Evolutionary conservation across 35 echinoderm and acorn worm species (phyloP).

Genomic region (Ophioderma brevispina): DNA sequence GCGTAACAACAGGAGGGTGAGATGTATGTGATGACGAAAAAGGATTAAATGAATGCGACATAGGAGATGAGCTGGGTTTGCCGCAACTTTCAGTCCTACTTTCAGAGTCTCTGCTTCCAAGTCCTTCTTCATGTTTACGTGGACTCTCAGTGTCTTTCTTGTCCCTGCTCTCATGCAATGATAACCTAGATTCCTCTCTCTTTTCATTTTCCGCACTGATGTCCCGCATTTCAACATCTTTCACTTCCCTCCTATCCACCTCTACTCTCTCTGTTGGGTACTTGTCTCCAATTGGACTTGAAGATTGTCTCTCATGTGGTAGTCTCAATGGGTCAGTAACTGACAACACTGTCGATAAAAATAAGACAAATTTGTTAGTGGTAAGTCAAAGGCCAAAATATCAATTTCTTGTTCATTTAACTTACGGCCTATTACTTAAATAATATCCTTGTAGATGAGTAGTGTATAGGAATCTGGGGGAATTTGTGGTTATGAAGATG

Average conservation of each 20-base stretch:
- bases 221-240: conserved; percentile 68
- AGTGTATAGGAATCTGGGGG: no score
- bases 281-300: not conserved
- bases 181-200: conserved; percentile 27
- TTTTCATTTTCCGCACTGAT: conserved; percentile 36
- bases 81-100: conserved; percentile 15
- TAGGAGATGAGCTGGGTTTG: not conserved
- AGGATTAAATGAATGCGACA: conserved; percentile 19
- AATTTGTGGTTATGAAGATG: no score
- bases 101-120: not conserved
- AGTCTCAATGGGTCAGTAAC: not conserved
- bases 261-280: not conserved
- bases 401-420: no score
- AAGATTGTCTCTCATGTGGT: not conserved
- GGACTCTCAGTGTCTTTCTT: conserved; percentile 40
- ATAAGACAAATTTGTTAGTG: not conserved
- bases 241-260: conserved; percentile 19
- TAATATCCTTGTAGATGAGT: no score
- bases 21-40: conserved; percentile 35
- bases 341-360: not conserved
- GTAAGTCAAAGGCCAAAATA: no score
- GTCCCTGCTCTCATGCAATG: conserved; percentile 44
- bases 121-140: not conserved
- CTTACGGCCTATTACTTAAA: no score
- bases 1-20: conserved; percentile 78